Conservation (phyloP, 2,797 vertebrate genomes). For the Megalops cyprinoides region DNA sequence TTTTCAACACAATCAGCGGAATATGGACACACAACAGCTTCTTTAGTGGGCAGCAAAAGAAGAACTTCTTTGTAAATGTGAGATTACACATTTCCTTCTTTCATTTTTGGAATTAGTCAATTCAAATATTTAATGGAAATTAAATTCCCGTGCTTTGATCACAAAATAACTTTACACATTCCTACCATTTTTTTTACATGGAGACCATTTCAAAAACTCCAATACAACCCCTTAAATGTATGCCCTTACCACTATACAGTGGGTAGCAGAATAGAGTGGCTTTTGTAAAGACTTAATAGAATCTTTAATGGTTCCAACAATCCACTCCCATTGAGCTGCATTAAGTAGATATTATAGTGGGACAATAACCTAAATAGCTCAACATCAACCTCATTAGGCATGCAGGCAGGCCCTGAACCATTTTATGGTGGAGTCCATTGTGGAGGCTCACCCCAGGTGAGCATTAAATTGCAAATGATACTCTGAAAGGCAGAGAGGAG, state of each 20-base stretch:
- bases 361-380: constrained; percentile 97
- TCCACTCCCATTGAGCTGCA: constrained; percentile 94
- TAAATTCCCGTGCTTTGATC: constrained; percentile 51
- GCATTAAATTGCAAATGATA: constrained; percentile 99
- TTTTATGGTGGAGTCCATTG: constrained; percentile 91
- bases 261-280: constrained; percentile 83
- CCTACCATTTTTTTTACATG: constrained; percentile 74
- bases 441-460: constrained; percentile 94
- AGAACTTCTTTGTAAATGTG: neutral
- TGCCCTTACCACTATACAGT: constrained; percentile 79
- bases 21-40: constrained; percentile 1
- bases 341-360: constrained; percentile 98
- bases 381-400: constrained; percentile 96
- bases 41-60: neutral
- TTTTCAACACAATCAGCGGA: neutral
- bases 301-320: constrained; percentile 96
- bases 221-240: constrained; percentile 77
- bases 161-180: constrained; percentile 66
- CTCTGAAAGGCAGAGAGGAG: constrained; percentile 83
- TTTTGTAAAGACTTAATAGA: constrained; percentile 98
- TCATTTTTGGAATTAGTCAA: constrained; percentile 27
- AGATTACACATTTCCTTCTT: constrained; percentile 16
- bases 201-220: constrained; percentile 68
- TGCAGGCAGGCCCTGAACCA: constrained; percentile 84
- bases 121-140: constrained; percentile 25